Evolutionary conservation across 2,888 invertebrate genomes (phyloP).

Genomic region (Pyrochroa serraticornis): DNA sequence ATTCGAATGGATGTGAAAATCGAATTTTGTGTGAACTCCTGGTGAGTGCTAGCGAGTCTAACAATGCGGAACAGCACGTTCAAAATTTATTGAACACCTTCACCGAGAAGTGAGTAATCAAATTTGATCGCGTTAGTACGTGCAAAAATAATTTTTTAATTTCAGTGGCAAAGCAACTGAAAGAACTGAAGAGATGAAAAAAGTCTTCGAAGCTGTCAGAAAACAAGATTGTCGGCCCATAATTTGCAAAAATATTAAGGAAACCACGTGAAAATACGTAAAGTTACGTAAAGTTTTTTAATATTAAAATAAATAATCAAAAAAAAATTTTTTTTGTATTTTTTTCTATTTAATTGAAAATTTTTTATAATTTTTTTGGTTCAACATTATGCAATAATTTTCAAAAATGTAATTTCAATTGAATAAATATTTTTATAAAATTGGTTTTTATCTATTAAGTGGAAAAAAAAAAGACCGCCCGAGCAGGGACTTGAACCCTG

Average conservation of each 20-base stretch:
- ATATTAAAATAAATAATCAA: too few species aligned
- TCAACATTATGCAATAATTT: too few species aligned
- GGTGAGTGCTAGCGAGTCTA: conserved; percentile 45
- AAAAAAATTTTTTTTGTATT: too few species aligned
- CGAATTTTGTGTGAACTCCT: conserved; percentile 51
- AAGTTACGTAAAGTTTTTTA: not conserved
- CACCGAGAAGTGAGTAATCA: conserved; percentile 45
- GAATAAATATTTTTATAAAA: too few species aligned
- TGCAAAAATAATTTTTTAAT: not conserved
- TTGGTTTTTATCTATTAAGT: too few species aligned
- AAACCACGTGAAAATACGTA: conserved; percentile 1
- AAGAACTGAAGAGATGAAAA: conserved; percentile 49
- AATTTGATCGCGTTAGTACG: not conserved
- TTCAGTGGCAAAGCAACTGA: conserved; percentile 49
- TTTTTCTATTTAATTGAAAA: too few species aligned
- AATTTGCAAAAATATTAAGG: conserved; percentile 42
- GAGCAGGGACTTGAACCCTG: conserved; percentile 80
- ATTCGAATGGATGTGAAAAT: conserved; percentile 48
- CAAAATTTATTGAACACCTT: conserved; percentile 50
- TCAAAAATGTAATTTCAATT: too few species aligned
- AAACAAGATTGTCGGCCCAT: conserved; percentile 50
- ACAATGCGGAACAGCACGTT: conserved; percentile 48
- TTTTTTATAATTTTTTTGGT: too few species aligned
- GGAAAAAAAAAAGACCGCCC: conserved; percentile 60
- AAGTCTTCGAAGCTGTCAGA: conserved; percentile 53